Evolutionary conservation across 2,113 vertebrate genomes (phyloP).

Genomic region (Ophiodon elongatus): DNA sequence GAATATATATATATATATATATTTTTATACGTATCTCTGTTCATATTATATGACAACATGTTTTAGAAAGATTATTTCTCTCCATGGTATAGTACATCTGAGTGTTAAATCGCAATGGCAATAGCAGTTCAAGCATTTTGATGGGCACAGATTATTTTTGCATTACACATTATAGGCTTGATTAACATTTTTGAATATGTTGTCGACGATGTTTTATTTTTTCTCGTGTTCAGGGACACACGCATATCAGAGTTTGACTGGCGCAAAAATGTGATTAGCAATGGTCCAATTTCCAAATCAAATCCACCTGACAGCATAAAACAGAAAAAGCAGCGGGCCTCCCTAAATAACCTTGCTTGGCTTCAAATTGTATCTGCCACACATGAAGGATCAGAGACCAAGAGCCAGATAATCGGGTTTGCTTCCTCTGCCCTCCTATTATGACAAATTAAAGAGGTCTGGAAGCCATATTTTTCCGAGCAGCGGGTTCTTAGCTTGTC

Average conservation of each 20-base stretch:
- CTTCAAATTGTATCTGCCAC: slow-evolving; percentile 70
- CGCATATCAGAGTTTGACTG: slow-evolving; percentile 59
- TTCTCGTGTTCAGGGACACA: slow-evolving; percentile 48
- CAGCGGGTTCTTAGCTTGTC: slow-evolving; percentile 80
- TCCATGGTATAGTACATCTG: background rate
- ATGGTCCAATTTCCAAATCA: slow-evolving; percentile 79
- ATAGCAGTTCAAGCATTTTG: background rate
- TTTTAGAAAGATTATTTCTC: slow-evolving; percentile 30
- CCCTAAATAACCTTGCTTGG: slow-evolving; percentile 78
- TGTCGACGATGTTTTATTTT: slow-evolving; percentile 30
- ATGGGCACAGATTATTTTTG: slow-evolving; percentile 31
- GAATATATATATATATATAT: slow-evolving; percentile 8
- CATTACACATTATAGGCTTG: slow-evolving; percentile 11
- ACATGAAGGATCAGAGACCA: slow-evolving; percentile 73
- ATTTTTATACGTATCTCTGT: slow-evolving; percentile 25
- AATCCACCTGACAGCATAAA: slow-evolving; percentile 72
- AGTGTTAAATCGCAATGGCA: slow-evolving; percentile 26
- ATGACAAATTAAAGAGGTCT: slow-evolving; percentile 88
- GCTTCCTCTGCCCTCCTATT: slow-evolving; percentile 81
- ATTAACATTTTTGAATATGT: slow-evolving; percentile 16
- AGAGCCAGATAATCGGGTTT: slow-evolving; percentile 83
- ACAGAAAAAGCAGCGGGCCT: slow-evolving; percentile 57
- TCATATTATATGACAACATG: slow-evolving; percentile 32
- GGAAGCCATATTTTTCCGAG: slow-evolving; percentile 82
- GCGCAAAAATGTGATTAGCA: slow-evolving; percentile 73